Conservation (phyloP, 2,888 invertebrate genomes). For the Callosobruchus maculatus region DNA sequence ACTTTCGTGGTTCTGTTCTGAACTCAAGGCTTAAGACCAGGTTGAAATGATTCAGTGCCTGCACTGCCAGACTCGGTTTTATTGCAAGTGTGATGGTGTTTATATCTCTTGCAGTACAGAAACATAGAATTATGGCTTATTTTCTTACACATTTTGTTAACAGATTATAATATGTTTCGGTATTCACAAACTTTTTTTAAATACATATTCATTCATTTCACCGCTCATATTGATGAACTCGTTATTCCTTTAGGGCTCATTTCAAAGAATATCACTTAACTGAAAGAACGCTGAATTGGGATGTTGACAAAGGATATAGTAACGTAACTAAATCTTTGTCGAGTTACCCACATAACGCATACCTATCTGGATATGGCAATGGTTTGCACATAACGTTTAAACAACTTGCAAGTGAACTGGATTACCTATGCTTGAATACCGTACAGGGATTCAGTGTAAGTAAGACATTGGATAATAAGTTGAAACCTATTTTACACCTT, state of each 20-base stretch:
- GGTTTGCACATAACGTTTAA: background rate
- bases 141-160: no score
- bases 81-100: no score
- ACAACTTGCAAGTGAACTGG: background rate
- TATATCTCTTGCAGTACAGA: no score
- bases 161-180: no score
- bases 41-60: no score
- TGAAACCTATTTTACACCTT: no score
- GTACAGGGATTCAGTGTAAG: background rate
- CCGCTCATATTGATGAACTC: no score
- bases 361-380: background rate
- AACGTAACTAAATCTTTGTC: background rate
- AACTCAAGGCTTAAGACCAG: no score
- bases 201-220: background rate
- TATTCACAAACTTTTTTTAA: no score
- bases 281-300: background rate
- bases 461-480: background rate
- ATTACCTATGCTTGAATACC: background rate
- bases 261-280: background rate
- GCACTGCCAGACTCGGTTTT: no score
- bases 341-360: background rate
- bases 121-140: no score
- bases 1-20: no score
- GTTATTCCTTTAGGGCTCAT: background rate
- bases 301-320: background rate